Percentiles rank a stretch among this genome's conserved stretches.
Conservation (phyloP, 2,888 invertebrate genomes). For the Carterocephalus palaemon region DNA sequence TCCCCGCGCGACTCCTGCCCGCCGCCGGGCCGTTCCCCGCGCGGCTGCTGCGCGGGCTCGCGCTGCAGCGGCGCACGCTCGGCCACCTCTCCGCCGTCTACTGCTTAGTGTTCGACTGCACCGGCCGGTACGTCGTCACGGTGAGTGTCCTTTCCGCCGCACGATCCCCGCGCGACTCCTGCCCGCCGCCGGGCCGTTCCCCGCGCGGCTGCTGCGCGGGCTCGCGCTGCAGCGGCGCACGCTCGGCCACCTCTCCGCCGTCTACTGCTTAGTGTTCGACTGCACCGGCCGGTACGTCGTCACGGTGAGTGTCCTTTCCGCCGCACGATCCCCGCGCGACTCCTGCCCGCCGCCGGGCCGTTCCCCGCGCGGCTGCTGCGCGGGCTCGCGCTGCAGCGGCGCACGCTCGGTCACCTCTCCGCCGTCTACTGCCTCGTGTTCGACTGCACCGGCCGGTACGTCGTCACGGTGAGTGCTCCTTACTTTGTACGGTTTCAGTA, state of each 20-base stretch:
- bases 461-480: no score
- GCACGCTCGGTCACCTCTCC: no score
- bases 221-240: slow-evolving; percentile 87
- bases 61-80: slow-evolving; percentile 88
- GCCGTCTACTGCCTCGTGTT: no score
- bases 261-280: slow-evolving; percentile 97
- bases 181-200: slow-evolving; percentile 39
- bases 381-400: no score
- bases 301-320: slow-evolving; percentile 79
- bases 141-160: slow-evolving; percentile 67
- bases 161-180: no score
- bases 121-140: slow-evolving; percentile 94
- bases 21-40: slow-evolving; percentile 44
- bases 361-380: no score
- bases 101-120: slow-evolving; percentile 95
- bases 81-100: slow-evolving; percentile 99
- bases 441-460: no score
- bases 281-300: slow-evolving; percentile 93
- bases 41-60: slow-evolving; percentile 78
- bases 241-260: slow-evolving; percentile 96
- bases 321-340: no score
- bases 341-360: no score
- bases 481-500: no score
- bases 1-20: no score
- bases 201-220: slow-evolving; percentile 73